phyloP scores from a whole-genome alignment of 1,140 invertebrate genomes.

The Ericerus pela region DNA sequence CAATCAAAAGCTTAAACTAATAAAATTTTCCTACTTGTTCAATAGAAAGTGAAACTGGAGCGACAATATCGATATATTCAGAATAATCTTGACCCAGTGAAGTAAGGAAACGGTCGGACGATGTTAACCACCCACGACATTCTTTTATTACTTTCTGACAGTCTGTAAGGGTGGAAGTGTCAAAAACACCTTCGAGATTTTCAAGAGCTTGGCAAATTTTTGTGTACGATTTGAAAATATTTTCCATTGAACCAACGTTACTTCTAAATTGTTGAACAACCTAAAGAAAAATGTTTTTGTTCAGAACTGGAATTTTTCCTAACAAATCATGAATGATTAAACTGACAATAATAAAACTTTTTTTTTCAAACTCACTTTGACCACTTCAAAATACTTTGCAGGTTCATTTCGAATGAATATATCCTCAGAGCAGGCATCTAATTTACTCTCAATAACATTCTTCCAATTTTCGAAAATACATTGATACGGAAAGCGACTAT shows the following conservation, averaged over 20 bases:
- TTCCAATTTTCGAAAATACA: background rate
- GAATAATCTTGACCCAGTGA: slow-evolving; percentile 38
- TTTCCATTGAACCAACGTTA: background rate
- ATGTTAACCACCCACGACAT: slow-evolving; percentile 37
- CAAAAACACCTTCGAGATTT: background rate
- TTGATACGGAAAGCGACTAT: background rate
- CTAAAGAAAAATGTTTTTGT: background rate
- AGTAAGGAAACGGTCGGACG: slow-evolving; percentile 38
- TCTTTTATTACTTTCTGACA: background rate
- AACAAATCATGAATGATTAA: background rate
- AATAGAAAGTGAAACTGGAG: slow-evolving; percentile 41
- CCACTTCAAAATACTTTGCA: background rate
- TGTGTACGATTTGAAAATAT: background rate
- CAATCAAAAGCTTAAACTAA: background rate
- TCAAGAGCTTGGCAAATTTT: background rate
- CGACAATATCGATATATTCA: slow-evolving; percentile 48
- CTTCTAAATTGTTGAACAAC: slow-evolving; percentile 2
- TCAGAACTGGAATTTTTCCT: background rate
- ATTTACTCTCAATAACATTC: background rate
- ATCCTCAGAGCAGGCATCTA: background rate
- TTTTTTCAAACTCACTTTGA: background rate
- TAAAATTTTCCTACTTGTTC: slow-evolving; percentile 37
- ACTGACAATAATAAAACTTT: background rate
- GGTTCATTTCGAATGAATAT: background rate
- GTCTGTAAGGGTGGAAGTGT: background rate